phyloP scores from a whole-genome alignment of 2,797 vertebrate species.

The Pseudopleuronectes americanus region DNA sequence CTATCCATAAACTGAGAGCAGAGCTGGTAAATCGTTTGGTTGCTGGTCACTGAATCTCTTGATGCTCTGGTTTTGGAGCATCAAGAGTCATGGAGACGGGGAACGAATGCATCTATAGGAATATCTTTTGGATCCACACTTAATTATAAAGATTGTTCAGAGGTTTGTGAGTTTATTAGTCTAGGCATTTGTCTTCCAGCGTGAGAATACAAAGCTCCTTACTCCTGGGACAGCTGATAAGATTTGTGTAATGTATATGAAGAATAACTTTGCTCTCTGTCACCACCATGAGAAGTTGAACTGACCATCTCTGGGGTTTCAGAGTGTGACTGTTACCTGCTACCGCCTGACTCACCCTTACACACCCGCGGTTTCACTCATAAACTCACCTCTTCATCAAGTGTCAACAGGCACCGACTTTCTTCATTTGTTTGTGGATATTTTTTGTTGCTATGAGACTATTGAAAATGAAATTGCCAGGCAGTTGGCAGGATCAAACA shows the following conservation, averaged over 20 bases:
- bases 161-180: neutral
- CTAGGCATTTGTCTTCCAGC: neutral
- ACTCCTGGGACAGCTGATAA: slow-evolving; percentile 1
- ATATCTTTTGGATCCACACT: neutral
- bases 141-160: neutral
- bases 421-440: neutral
- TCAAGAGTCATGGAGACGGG: too few species aligned
- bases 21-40: neutral
- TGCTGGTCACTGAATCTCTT: too few species aligned
- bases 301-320: slow-evolving; percentile 3
- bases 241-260: neutral
- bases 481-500: slow-evolving; percentile 5
- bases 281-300: slow-evolving; percentile 39
- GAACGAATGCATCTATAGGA: slow-evolving; percentile 8
- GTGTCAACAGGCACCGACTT: neutral
- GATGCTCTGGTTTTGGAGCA: slow-evolving; percentile 31
- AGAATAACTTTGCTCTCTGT: slow-evolving; percentile 31
- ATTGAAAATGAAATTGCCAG: slow-evolving; percentile 11
- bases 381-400: too few species aligned
- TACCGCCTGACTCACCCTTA: slow-evolving; percentile 10
- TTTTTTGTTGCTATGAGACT: neutral
- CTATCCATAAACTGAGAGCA: slow-evolving; percentile 2
- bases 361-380: slow-evolving; percentile 11
- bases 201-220: neutral
- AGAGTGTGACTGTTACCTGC: slow-evolving; percentile 35